Base-by-base conservation (phyloP, 1,140 invertebrate species). In the Phenacoccus solenopsis region DNA sequence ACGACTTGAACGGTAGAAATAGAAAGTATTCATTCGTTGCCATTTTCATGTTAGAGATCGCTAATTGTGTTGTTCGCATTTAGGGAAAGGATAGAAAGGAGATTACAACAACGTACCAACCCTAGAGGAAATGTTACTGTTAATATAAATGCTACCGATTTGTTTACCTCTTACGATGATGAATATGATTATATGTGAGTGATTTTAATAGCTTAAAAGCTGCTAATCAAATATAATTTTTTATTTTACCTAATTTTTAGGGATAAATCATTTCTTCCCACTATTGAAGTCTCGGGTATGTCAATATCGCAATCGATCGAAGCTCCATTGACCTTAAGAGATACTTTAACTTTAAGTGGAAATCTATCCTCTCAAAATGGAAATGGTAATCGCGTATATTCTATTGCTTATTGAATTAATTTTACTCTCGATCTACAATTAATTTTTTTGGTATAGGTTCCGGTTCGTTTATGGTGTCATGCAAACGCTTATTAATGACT, bases 281-380 rank as follows among this genome's bases (percentile, higher is more conserved):
- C 80, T 67, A 83, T 97, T 72, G 94, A 98, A 82, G 86, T 98
- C 5, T 93, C 88, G 69, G 90, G 90, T 22, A 94, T 98, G 88
- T 89, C 87, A 28, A 89, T 98, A 75, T 85, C 87, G 28, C 94
- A 97, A 77, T 94, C 93, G 0, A 92, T 98, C 61, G 94, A 98
- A 80, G 89, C 91, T 59, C 95, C 94, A 0, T 81, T 98, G 10
- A 96, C 92, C 0, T 77, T 86, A 67, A 87, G 86, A 74, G 90
- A 98, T 75, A 94, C 90, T 9, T 84, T 89, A 64, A 88, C 87
- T 0, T 79, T 94, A 73, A 87, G 88, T 38, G 91, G 91, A 67
- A 87, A 89, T 74, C 80, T 97, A 28, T 85, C 86, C 28, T 89
- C 90, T 5, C 87, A 91, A 72, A 96, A 97, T 84, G 94, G 94